These are phyloP conservation scores for Ptychoptera albimana DNA, from an alignment of 2,888 invertebrate species.

Conservation along the genomic window DNA sequence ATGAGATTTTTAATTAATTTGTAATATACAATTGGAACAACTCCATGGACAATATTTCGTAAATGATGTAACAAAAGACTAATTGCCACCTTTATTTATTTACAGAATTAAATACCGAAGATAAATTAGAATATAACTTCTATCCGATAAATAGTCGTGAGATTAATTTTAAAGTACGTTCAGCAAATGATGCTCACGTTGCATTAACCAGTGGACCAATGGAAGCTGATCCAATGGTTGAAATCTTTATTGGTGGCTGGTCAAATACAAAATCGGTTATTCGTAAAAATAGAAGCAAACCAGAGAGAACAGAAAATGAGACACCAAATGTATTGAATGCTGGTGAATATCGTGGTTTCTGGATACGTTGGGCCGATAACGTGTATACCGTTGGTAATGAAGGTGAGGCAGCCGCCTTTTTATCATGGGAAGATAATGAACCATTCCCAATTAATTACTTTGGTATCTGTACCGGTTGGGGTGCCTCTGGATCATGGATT, in stretches of 20 bases:
- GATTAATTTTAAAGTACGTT: conserved; percentile 61
- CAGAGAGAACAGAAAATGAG: conserved; percentile 51
- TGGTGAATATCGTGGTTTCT: conserved; percentile 67
- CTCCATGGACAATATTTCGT: no score
- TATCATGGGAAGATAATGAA: conserved; percentile 54
- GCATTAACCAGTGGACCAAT: conserved; percentile 56
- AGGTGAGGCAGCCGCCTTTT: conserved; percentile 52
- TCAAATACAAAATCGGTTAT: conserved; percentile 69
- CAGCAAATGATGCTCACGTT: conserved; percentile 71
- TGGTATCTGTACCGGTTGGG: conserved; percentile 79
- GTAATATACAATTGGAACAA: no score
- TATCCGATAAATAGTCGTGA: conserved; percentile 52
- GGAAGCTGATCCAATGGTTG: conserved; percentile 64
- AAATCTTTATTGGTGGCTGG: conserved; percentile 84
- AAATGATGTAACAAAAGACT: no score
- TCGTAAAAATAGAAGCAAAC: conserved; percentile 59
- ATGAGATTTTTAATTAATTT: no score
- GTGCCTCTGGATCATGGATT: conserved; percentile 65
- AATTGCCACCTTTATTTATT: conserved; percentile 17
- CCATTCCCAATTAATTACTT: conserved; percentile 55
- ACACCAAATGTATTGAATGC: conserved; percentile 57
- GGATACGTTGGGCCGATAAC: conserved; percentile 63
- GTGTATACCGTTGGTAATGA: conserved; percentile 51
- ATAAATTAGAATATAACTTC: conserved; percentile 70
- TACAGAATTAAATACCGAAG: conserved; percentile 61